These are phyloP conservation scores for Nematolebias whitei DNA, from an alignment of 2,113 vertebrate species.

Conservation along the genomic window DNA sequence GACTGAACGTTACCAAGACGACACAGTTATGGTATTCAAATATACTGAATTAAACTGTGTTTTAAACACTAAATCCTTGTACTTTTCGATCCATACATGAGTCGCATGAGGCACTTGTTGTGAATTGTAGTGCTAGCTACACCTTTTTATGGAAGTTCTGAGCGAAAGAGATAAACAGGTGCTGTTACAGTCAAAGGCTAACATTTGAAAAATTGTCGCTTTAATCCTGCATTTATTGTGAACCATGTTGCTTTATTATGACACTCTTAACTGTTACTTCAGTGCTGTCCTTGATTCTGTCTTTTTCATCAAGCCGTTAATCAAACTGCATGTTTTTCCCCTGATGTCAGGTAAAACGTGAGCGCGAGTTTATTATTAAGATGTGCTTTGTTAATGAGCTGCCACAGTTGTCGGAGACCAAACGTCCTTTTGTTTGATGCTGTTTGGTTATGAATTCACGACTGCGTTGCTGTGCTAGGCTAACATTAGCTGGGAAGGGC, in stretches of 20 bases:
- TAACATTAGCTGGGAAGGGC: constrained; percentile 75
- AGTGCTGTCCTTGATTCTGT: neutral
- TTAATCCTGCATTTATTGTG: neutral
- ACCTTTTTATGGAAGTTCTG: constrained; percentile 64
- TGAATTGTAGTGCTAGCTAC: constrained; percentile 44
- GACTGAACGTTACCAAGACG: neutral
- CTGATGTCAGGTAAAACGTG: neutral
- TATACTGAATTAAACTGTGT: neutral
- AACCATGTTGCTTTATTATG: neutral
- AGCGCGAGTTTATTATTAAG: neutral
- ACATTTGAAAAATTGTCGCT: neutral
- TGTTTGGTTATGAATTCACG: constrained; percentile 4
- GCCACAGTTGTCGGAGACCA: neutral
- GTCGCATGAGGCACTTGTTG: constrained; percentile 40
- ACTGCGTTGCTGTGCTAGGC: constrained; percentile 54
- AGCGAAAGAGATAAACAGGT: constrained; percentile 38
- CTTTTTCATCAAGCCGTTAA: neutral
- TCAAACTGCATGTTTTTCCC: constrained; percentile 20
- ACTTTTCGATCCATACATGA: neutral
- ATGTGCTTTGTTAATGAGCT: neutral
- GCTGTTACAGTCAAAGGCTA: constrained; percentile 13
- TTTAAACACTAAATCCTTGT: too few relatives aligned
- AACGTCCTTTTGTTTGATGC: constrained; percentile 11
- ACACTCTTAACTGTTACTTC: neutral
- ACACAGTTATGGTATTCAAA: fast-evolving